A percentile compares a stretch with the other conserved stretches of the same genome.
These are phyloP conservation scores for Melipona beecheii DNA, from an alignment of 2,888 invertebrate species.

Conservation along the genomic window DNA sequence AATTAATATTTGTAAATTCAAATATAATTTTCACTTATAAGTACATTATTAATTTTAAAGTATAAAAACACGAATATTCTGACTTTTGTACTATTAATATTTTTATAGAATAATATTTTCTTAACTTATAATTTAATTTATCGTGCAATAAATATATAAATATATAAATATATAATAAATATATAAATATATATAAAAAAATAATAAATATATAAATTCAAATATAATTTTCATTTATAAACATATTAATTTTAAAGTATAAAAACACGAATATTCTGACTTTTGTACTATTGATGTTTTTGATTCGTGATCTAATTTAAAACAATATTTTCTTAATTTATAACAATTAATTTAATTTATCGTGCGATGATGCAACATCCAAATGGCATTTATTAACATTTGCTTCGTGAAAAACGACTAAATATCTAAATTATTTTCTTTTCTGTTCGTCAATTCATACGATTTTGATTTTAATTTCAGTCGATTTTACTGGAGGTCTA, in stretches of 20 bases:
- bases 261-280: not conserved
- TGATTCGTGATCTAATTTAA: not conserved
- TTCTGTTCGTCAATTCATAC: not conserved
- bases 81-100: no score
- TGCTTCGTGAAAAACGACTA: not conserved
- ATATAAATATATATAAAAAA: no score
- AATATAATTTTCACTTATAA: no score
- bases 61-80: no score
- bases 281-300: not conserved
- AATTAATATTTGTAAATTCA: no score
- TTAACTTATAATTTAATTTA: no score
- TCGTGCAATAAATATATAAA: no score
- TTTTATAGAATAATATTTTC: no score
- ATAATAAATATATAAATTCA: no score
- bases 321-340: not conserved
- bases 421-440: not conserved
- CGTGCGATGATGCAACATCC: not conserved
- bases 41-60: no score
- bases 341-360: not conserved
- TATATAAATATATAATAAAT: no score
- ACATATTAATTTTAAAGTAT: not conserved
- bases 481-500: not conserved
- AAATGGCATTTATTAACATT: not conserved
- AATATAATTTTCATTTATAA: not conserved
- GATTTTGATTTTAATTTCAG: not conserved